phyloP scores from a whole-genome alignment of 2,113 vertebrate species.

The Siniperca chuatsi region DNA sequence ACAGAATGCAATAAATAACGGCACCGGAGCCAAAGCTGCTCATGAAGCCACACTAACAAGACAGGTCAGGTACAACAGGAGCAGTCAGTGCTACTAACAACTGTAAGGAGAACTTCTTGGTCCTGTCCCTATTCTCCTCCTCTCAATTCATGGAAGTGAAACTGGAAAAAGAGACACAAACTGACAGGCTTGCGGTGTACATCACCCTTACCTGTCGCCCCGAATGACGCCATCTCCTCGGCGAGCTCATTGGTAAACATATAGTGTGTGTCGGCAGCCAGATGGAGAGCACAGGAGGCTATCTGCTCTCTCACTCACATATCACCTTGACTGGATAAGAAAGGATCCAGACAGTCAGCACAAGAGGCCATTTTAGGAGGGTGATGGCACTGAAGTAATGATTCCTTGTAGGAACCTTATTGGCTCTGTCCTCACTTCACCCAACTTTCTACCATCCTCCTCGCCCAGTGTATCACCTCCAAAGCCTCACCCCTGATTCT shows the following conservation, averaged over 20 bases:
- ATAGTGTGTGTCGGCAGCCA: constrained; percentile 48
- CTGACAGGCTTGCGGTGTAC: constrained; percentile 11
- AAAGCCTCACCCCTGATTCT: constrained; percentile 13
- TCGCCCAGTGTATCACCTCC: neutral
- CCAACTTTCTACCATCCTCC: constrained; percentile 1
- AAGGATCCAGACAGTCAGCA: constrained; percentile 33
- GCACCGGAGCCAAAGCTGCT: neutral
- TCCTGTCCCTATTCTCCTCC: neutral
- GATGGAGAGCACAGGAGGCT: constrained; percentile 56
- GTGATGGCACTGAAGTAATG: constrained; percentile 39
- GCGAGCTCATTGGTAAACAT: constrained; percentile 68
- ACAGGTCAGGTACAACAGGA: constrained; percentile 17
- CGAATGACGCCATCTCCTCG: constrained; percentile 38
- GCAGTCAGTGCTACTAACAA: neutral
- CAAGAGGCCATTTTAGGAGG: constrained; percentile 39
- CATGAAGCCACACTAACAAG: constrained; percentile 20
- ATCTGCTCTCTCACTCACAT: constrained; percentile 52
- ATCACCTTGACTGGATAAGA: constrained; percentile 39
- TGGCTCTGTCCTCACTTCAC: constrained; percentile 32
- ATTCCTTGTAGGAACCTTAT: constrained; percentile 33
- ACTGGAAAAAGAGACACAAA: constrained; percentile 16
- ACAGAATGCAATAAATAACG: neutral
- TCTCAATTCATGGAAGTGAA: constrained; percentile 4
- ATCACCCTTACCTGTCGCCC: constrained; percentile 43
- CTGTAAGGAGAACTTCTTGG: neutral